Conservation (phyloP, 1,140 invertebrate species). For the Phymorhynchus buccinoides region DNA sequence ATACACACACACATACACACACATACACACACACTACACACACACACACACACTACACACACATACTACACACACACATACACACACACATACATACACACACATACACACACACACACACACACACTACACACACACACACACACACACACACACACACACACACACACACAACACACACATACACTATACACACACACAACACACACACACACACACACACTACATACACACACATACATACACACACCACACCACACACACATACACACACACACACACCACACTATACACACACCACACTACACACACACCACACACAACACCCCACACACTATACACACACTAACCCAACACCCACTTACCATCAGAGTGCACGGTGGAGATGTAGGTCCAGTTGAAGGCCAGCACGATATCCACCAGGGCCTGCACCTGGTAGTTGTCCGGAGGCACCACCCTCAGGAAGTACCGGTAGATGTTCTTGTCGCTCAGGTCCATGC, state of each 20-base stretch:
- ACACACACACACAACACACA: not conserved
- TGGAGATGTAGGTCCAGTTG: slow-evolving; percentile 89
- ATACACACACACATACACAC: no score
- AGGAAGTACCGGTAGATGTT: slow-evolving; percentile 85
- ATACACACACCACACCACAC: not conserved
- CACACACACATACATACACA: no score
- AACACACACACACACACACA: slow-evolving; percentile 28
- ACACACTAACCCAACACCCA: not conserved
- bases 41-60: no score
- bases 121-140: no score
- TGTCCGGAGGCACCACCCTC: slow-evolving; percentile 87
- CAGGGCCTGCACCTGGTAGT: slow-evolving; percentile 85
- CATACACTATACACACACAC: not conserved
- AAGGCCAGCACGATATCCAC: slow-evolving; percentile 81
- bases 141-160: not conserved
- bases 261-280: slow-evolving; percentile 8
- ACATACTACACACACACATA: no score
- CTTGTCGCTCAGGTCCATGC: slow-evolving; percentile 84
- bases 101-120: no score
- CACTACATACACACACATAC: slow-evolving; percentile 15
- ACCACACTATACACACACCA: not conserved
- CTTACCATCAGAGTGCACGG: slow-evolving; percentile 86
- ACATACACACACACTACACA: no score
- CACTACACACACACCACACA: slow-evolving; percentile 15
- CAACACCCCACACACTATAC: not conserved